Evolutionary conservation across 1,140 invertebrate species (phyloP).

Genomic region (Drosophila biarmipes): DNA sequence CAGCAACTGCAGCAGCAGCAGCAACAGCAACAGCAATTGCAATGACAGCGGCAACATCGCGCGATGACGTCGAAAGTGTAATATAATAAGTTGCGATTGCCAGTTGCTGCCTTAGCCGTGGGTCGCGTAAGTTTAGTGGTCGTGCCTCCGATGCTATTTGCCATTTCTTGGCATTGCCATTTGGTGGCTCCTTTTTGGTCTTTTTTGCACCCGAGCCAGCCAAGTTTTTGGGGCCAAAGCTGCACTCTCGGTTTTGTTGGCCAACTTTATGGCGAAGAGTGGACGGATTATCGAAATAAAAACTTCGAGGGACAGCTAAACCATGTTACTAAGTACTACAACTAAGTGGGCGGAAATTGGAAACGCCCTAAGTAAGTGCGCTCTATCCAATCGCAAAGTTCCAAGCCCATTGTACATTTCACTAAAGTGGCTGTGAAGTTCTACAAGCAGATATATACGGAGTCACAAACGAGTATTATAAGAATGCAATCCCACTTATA

Average conservation of each 20-base stretch:
- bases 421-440: too few species aligned
- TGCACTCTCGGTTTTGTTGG: slow-evolving; percentile 17
- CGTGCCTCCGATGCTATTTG: slow-evolving; percentile 49
- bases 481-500: too few species aligned
- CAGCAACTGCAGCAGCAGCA: slow-evolving; percentile 30
- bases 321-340: slow-evolving; percentile 1
- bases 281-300: slow-evolving; percentile 53
- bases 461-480: too few species aligned
- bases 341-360: slow-evolving; percentile 33
- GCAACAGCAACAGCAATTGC: slow-evolving; percentile 23
- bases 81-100: slow-evolving; percentile 71
- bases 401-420: not conserved
- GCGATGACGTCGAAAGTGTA: slow-evolving; percentile 66
- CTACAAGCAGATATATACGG: too few species aligned
- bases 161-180: slow-evolving; percentile 47
- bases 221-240: slow-evolving; percentile 17
- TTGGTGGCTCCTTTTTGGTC: slow-evolving; percentile 19
- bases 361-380: slow-evolving; percentile 28
- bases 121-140: slow-evolving; percentile 29
- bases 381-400: not conserved
- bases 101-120: slow-evolving; percentile 30
- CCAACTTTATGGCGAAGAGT: slow-evolving; percentile 9
- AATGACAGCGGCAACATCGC: slow-evolving; percentile 17
- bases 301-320: slow-evolving; percentile 42
- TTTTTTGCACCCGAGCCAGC: slow-evolving; percentile 27